Conservation (phyloP, 2,797 vertebrate genomes). For the Alcedo quadribrachys region DNA sequence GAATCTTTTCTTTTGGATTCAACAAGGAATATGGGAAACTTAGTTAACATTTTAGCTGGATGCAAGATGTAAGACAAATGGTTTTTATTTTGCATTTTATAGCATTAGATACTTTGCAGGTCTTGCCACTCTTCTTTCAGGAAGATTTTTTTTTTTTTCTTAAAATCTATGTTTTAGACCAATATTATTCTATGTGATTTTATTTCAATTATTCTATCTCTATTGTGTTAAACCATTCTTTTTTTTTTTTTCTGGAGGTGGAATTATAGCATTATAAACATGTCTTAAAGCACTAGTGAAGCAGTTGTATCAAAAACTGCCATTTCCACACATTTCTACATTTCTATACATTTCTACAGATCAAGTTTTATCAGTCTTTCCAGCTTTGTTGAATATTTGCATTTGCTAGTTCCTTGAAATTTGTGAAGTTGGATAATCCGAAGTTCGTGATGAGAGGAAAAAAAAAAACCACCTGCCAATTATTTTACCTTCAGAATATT, state of each 20-base stretch:
- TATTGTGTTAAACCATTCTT: no score
- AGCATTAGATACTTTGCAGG: neutral
- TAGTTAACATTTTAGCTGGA: neutral
- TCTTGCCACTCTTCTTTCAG: neutral
- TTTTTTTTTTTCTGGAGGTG: neutral
- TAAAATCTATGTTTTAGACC: neutral
- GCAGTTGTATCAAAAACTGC: neutral
- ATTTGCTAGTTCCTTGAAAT: neutral
- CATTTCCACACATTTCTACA: no score
- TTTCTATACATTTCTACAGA: no score
- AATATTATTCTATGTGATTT: neutral
- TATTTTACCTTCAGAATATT: neutral
- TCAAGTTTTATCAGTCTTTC: neutral
- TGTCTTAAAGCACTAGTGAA: neutral
- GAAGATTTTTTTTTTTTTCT: neutral
- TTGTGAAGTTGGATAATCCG: neutral
- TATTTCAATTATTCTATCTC: neutral
- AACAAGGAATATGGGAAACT: neutral
- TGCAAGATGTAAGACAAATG: neutral
- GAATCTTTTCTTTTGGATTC: neutral
- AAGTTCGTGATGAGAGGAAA: neutral
- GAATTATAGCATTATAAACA: neutral
- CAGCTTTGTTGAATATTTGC: neutral
- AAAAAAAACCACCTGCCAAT: neutral
- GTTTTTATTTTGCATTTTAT: neutral